Evolutionary conservation across 2,797 vertebrate genomes (phyloP), one percentile per base, ranked within the genome.

Genomic region (Parotocinclus haroldoi): DNA sequence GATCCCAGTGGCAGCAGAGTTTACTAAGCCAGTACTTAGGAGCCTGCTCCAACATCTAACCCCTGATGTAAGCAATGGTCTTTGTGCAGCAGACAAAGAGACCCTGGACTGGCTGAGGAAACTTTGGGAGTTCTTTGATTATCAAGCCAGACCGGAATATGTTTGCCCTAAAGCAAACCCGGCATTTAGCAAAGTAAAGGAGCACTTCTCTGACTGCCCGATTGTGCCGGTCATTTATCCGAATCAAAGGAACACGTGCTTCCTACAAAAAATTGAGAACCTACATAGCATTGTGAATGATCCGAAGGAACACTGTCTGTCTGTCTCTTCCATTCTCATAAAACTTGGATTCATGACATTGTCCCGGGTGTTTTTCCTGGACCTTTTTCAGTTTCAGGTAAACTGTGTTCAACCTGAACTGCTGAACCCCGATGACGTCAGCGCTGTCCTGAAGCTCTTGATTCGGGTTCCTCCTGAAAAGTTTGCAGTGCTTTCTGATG

Each of bases 171-270:
- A 9, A 14, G 7, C 40, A n/a, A 3, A 63, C 14, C 1, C 65
- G 36, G 17, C 18, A 9, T 60, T 80, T 44, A 69, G 38, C 52
- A 65, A 73, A 40, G 78, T 89, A n/a, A 80, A 27, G 37, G 8
- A 83, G 54, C 50, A 87, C 58, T 85, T 90, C 38, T 58, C 9
- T 1, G 61, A 83, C 63, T 82, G 69, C 54, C 81, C 59, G 13
- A 82, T 91, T 58, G 62, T 90, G 38, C 89, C 86, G 10, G 85
- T 89, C 42, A 52, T 85, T 27, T 82, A 80, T 42, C 82, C 79
- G 54, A 80, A 64, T 44, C 73, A 71, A 69, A 79, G 81, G 0
- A 72, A 85, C 46, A 81, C 70, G 16, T 54, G 0, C 8, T 69
- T 83, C 7, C 73, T 91, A 9, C 71, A 80, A 76, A 78, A 51